Base-by-base conservation (phyloP, 2,797 vertebrate species). In the Neoniphon sammara region DNA sequence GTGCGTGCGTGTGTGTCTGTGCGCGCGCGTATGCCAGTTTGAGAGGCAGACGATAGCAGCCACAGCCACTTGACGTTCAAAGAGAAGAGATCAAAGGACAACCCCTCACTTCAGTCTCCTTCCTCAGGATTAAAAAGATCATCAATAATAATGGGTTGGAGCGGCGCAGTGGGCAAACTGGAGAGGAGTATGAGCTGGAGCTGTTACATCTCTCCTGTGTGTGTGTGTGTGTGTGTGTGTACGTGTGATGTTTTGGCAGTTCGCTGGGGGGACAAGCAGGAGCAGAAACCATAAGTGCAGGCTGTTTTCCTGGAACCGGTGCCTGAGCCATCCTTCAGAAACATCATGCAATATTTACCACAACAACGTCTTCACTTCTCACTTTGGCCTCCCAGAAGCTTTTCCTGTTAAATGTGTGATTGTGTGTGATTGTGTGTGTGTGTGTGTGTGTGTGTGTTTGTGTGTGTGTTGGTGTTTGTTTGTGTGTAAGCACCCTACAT, bases 71-170 rank as follows among this genome's bases (percentile, higher is more conserved):
- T 83, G 72, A 85, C 57, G 55, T 90, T 92, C 90, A 91, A 91
- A 92, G 86, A 77, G 86, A 80, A 25, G 61, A 89, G 89, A 91
- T 93, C 90, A 93, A 91, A 93, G 81, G 70, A 86, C 70, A 20
- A 62, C 73, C 70, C 64, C 55, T 78, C 71, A 77, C 75, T 87
- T 75, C 62, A 0, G 73, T 82, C 79, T 78, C 79, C 82, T 85
- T 87, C 86, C 84, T 77, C 73, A 20, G 85, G 87, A 90, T 90
- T 89, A 87, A 90, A 87, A 87, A 88, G 76, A 83, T 88, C 89
- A 90, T 92, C 89, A 87, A 88, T 92, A 93, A 87, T 89, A 88
- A 91, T 90, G 88, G 75, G 82, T 73, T 77, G 80, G 73, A 84
- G 81, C 76, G 27, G 64, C 67, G 1, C 81, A 73, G 78, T 66